phyloP scores from a whole-genome alignment of 2,113 vertebrate genomes.

The Collichthys lucidus region DNA sequence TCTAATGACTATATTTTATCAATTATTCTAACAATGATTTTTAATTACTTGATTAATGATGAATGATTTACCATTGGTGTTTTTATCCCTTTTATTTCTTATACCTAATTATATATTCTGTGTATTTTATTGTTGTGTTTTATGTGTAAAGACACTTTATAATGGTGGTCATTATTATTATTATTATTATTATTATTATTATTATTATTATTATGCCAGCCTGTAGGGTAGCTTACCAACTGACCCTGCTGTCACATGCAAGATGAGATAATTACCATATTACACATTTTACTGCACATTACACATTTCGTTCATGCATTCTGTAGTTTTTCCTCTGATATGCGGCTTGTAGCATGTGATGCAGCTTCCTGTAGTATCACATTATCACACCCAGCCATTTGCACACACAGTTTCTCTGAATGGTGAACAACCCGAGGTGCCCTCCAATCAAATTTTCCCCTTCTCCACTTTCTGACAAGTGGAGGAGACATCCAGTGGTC shows the following conservation, averaged over 20 bases:
- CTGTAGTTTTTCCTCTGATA: neutral
- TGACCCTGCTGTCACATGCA: neutral
- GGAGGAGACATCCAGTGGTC: conserved; percentile 68
- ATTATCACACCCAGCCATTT: conserved; percentile 26
- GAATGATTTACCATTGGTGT: too few relatives aligned
- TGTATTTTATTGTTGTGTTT: too few relatives aligned
- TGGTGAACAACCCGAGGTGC: conserved; percentile 50
- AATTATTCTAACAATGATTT: too few relatives aligned
- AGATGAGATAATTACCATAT: neutral
- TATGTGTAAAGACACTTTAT: too few relatives aligned
- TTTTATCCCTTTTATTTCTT: too few relatives aligned
- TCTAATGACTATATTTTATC: too few relatives aligned
- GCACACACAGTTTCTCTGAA: conserved; percentile 40
- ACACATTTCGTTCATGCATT: neutral
- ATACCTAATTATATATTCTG: too few relatives aligned
- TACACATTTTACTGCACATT: conserved; percentile 2
- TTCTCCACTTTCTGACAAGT: conserved; percentile 68
- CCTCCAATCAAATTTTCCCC: conserved; percentile 57
- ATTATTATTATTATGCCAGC: too few relatives aligned
- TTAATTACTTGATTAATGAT: too few relatives aligned
- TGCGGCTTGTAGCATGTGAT: neutral
- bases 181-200: too few relatives aligned
- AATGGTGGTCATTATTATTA: too few relatives aligned
- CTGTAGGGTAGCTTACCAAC: neutral
- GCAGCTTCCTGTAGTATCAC: neutral